Conservation (phyloP, 2,888 invertebrate genomes). For the Stramonita haemastoma region DNA sequence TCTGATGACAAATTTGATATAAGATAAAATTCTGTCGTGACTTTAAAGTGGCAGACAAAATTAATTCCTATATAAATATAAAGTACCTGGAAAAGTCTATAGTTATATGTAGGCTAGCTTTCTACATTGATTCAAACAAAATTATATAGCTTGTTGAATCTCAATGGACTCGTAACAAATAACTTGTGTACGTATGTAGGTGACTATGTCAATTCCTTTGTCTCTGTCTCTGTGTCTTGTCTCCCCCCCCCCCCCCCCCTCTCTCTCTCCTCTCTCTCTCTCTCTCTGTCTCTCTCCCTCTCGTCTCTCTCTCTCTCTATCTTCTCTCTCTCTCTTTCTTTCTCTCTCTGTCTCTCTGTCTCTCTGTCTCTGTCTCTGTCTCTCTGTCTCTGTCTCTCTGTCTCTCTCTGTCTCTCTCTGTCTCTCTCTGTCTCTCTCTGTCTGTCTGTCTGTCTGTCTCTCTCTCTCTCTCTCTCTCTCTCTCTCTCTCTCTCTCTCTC, state of each 20-base stretch:
- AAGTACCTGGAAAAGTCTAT: too few relatives aligned
- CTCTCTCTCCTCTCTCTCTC: background rate
- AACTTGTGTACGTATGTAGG: too few relatives aligned
- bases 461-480: background rate
- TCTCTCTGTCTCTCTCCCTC: background rate
- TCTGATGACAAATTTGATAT: too few relatives aligned
- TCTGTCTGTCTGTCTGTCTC: background rate
- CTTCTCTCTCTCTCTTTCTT: background rate
- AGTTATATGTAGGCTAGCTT: too few relatives aligned
- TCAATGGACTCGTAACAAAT: too few relatives aligned
- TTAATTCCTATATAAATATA: too few relatives aligned
- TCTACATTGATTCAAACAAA: too few relatives aligned
- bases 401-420: background rate
- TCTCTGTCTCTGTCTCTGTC: background rate
- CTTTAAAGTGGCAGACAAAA: too few relatives aligned
- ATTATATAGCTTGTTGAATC: too few relatives aligned
- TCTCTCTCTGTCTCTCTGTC: background rate
- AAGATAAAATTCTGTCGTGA: too few relatives aligned
- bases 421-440: background rate
- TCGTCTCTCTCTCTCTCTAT: background rate
- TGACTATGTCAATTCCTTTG: background rate
- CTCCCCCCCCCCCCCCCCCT: background rate
- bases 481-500: background rate
- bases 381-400: slow-evolving; percentile 1
- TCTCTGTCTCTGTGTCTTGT: background rate